Evolutionary conservation across 2,113 vertebrate species (phyloP), one percentile per base, ranked within the genome.

Genomic region (Albula goreensis): DNA sequence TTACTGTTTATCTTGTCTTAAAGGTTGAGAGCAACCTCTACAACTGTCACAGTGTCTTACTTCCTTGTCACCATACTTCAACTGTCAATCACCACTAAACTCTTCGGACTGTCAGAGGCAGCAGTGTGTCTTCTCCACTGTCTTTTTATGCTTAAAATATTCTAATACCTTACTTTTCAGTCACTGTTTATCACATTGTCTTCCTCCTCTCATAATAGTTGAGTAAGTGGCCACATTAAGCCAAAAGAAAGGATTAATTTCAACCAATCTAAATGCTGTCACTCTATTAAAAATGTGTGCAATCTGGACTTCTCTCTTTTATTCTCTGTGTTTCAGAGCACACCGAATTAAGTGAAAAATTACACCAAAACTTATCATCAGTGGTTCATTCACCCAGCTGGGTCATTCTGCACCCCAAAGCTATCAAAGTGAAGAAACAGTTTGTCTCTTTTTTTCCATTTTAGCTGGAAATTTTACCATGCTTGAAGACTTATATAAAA

Each of bases 281-380:
- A 90, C 89, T 85, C 91, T 89, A 91, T 94, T 93, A 92, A 92
- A 88, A 93, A 93, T 91, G 88, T 84, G 89, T 90, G 90, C 89
- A 89, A 83, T 92, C 92, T 89, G 70, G 85, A 52, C 82, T 94
- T 93, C 93, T 94, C 90, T 90, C 85, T 53, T 25, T 86, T 83
- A 86, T 79, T 83, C 87, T 89, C 85, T 83, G 74, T 53, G 88
- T 79, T 31, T 84, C 83, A 50, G 52, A 25, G n/a, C 41, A 1
- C 2, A 49, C 50, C 82, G 81, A 41, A 88, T 86, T 51, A 81
- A 90, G 90, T 88, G 86, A 84, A 84, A 90, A 91, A 91, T 25
- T 49, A 91, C 88, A 92, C 85, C 57, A 41, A 92, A 53, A 91
- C 89, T 86, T 89, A 90, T 93, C 89, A 89, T 92, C 89, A 87